These are phyloP conservation scores for Napeogenes inachia DNA, from an alignment of 2,888 invertebrate species.

Conservation along the genomic window DNA sequence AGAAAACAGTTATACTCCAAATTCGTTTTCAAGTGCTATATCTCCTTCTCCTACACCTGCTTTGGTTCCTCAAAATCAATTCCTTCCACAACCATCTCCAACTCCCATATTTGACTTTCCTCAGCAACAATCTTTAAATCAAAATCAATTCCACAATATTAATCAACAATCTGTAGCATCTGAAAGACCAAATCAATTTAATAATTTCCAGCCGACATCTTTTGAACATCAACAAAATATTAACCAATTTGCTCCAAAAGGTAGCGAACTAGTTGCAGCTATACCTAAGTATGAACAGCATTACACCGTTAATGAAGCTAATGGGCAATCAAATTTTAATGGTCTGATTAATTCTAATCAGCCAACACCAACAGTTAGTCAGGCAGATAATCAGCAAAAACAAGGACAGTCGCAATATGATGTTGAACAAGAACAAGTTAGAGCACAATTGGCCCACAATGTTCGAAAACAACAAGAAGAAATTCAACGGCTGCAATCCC, in stretches of 20 bases:
- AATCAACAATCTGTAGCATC: constrained; percentile 52
- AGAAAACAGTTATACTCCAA: constrained; percentile 43
- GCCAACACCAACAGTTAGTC: constrained; percentile 32
- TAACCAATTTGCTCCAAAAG: constrained; percentile 76
- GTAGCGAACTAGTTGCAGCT: constrained; percentile 85
- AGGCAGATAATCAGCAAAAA: constrained; percentile 34
- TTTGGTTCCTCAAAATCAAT: constrained; percentile 52
- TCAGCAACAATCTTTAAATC: constrained; percentile 55
- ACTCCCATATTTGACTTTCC: constrained; percentile 64
- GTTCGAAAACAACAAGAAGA: constrained; percentile 75
- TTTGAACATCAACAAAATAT: constrained; percentile 66
- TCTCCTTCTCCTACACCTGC: constrained; percentile 49
- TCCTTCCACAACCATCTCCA: constrained; percentile 64
- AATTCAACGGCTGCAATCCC: constrained; percentile 68
- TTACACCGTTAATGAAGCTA: constrained; percentile 75
- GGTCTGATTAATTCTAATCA: constrained; percentile 46
- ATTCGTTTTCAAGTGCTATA: constrained; percentile 47
- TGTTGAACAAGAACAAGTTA: constrained; percentile 62
- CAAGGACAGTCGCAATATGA: constrained; percentile 56
- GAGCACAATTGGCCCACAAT: constrained; percentile 64
- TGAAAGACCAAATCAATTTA: constrained; percentile 48
- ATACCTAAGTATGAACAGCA: constrained; percentile 90
- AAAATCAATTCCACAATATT: constrained; percentile 45
- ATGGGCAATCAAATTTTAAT: constrained; percentile 47
- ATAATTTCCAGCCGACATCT: constrained; percentile 48